Evolutionary conservation across 2,113 vertebrate species (phyloP), one percentile per base, ranked within the genome.

Genomic region (Verasper variegatus): DNA sequence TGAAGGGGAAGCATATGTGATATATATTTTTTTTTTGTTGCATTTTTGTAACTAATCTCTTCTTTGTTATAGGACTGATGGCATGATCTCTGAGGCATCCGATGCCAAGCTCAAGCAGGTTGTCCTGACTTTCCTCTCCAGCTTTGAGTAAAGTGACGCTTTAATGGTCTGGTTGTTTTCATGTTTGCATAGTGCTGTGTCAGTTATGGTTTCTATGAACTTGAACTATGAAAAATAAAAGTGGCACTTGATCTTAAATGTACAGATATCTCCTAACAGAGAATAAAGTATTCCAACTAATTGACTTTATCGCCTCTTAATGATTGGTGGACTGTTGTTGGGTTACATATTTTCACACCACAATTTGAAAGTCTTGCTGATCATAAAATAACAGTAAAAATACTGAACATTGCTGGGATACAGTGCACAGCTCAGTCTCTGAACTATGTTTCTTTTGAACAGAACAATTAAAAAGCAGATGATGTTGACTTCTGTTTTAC

Each of bases 61-160:
- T 54, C 14, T 84, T 86, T 12, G 40, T 93, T 90, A 12, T 83
- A 99, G 98, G 95, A 42, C 92, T 0, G 98, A 99, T 37, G 97
- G 98, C 18, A 94, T 97, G 91, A 99, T 99, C 87, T 97, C 96
- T 17, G 96, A 96, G 74, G 92, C 96, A 59, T 92, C 96, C 0
- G 97, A 99, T 74, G 94, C 93, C 0, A 98, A 98, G 71, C 84
- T 99, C 89, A 99, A 99, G 91, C 94, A 97, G 86, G 87, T 96
- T 31, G 98, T 99, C 79, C 93, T 95, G 68, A 96, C 55, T 78
- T 99, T 98, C 93, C 91, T 99, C 68, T 89, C 91, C 61, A 91
- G 84, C 85, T 91, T 91, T n/a, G 89, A 92, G 83, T 92, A 68
- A 87, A 76, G 64, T 59, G 20, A 40, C 7, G 11, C 17, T 5